Evolutionary conservation across 2,113 vertebrate genomes (phyloP).

Genomic region (sheep (Ovis aries)): ARS-UI_Ramb_v3.0 NC_056060.1:76319001-76319500

Average conservation of each 20-base stretch:
- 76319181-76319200: not conserved
- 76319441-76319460: not conserved
- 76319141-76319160: not conserved
- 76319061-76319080: not conserved
- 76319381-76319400: not conserved
- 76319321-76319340: not conserved
- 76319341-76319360: not conserved
- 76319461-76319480: not conserved
- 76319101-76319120: not conserved
- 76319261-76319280: not conserved
- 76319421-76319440: not conserved
- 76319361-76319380: not conserved
- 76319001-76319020: not conserved
- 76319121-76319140: not conserved
- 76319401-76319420: not conserved
- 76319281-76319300: not conserved
- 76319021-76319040: not conserved
- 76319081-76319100: not conserved
- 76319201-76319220: not conserved
- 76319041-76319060: not conserved
- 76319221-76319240: not conserved
- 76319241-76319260: not conserved
- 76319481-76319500: not conserved
- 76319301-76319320: not conserved
- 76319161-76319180: not conserved